These are phyloP conservation scores for Pseudopipra pipra DNA, from an alignment of 2,113 vertebrate species.

Conservation along the genomic window DNA sequence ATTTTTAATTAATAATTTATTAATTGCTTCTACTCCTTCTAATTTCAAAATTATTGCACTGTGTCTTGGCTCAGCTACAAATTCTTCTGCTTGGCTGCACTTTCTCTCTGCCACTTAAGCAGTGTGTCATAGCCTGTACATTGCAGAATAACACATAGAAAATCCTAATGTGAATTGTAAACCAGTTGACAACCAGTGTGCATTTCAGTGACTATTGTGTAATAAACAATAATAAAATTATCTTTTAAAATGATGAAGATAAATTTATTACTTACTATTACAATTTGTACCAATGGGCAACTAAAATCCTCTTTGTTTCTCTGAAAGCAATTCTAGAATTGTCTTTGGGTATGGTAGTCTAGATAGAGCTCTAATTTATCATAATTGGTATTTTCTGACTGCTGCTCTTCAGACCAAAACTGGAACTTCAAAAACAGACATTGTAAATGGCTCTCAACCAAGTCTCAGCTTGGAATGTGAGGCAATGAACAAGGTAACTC, in stretches of 20 bases:
- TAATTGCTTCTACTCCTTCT: neutral
- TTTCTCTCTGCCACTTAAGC: neutral
- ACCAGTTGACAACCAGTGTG: neutral
- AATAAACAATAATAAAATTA: neutral
- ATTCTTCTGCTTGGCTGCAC: neutral
- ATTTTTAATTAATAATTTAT: neutral
- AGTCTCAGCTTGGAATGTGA: neutral
- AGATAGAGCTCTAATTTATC: neutral
- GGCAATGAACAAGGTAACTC: neutral
- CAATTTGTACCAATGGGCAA: neutral
- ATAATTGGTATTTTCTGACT: neutral
- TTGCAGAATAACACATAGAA: neutral
- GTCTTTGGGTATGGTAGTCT: neutral
- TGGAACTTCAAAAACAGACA: neutral
- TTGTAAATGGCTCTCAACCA: neutral
- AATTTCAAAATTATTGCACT: neutral
- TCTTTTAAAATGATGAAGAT: neutral
- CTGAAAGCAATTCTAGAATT: neutral
- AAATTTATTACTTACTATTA: neutral
- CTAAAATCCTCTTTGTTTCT: neutral
- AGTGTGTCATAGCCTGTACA: neutral
- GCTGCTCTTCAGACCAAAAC: neutral
- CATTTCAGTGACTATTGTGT: neutral
- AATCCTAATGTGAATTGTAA: neutral
- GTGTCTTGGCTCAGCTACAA: neutral